Evolutionary conservation across 2,113 vertebrate genomes (phyloP), one percentile per base, ranked within the genome.

Genomic region (Varanus komodoensis): DNA sequence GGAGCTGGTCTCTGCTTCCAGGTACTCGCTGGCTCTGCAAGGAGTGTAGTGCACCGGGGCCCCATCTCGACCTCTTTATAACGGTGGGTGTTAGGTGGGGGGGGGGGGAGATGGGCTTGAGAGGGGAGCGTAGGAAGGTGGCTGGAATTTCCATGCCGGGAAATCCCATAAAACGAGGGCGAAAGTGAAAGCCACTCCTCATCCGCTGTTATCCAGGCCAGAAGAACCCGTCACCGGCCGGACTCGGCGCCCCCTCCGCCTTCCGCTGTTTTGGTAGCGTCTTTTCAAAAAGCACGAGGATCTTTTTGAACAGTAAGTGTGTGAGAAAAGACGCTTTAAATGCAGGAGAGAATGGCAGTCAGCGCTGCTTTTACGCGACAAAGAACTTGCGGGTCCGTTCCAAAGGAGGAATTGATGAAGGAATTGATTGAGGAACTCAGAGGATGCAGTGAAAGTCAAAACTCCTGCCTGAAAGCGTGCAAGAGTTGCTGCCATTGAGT

Each of bases 171-270:
- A 80, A 80, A 9, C n/a, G 6, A 19, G 54, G 1, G 67, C 1
- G 0, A 38, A 86, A 78, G 68, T 88, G 86, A 73, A 17, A 52
- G 2, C 6, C 3, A 2, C 29, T 14, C 38, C 61, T 0, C 0
- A 23, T 38, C 61, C n/a, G 84, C 3, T 44, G 38, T 44, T 3
- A 44, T 3, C 57, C 12, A 54, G 61, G 74, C 38, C 38, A 44
- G 38, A 78, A 8, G 17, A 29, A 8, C 14, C 15, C 48, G 8
- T 14, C 3, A 34, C 52, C 19, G 12, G 0, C n/a, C 48, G 69
- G 52, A 61, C 91, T 88, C 92, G 73, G 94, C 94, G 93, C 95
- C 93, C 93, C 92, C 95, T 93, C 87, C 90, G 91, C 93, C 89
- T 32, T 67, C 9, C 0, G 19, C 50, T 1, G 0, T 2, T 3